Percentiles rank a stretch among this genome's conserved stretches.
These are phyloP conservation scores for Pseudomyrmex pallidus DNA, from an alignment of 1,140 invertebrate genomes.

Conservation along the genomic window DNA sequence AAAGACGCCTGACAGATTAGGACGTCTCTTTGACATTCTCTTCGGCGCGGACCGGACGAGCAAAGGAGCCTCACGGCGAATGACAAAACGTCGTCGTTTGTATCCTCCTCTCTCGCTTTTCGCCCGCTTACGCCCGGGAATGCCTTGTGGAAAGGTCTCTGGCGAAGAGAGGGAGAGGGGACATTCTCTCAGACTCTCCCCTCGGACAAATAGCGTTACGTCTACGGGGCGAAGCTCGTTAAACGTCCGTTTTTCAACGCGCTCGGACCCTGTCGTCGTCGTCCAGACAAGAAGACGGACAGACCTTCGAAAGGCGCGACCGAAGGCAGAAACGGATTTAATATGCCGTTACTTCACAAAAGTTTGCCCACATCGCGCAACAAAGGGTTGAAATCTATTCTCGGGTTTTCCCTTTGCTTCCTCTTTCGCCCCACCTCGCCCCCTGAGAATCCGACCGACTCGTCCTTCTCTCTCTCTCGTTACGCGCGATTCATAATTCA, in stretches of 20 bases:
- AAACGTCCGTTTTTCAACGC: conserved; percentile 45
- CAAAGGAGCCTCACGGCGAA: conserved; percentile 14
- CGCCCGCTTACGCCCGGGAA: not conserved
- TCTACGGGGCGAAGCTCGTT: conserved; percentile 41
- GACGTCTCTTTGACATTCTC: conserved; percentile 37
- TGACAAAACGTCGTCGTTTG: conserved; percentile 47
- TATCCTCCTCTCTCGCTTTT: conserved; percentile 1
- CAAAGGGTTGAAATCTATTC: conserved; percentile 48
- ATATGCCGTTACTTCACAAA: conserved; percentile 30
- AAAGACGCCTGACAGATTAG: conserved; percentile 43
- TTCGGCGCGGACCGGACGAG: not conserved
- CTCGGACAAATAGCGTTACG: conserved; percentile 33
- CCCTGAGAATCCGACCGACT: not conserved
- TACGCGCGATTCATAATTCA: conserved; percentile 70
- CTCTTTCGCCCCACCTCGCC: not conserved
- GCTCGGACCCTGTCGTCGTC: not conserved
- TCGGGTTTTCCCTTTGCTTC: not conserved
- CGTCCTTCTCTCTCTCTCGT: conserved; percentile 23
- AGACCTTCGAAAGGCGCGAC: conserved; percentile 31
- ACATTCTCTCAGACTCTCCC: conserved; percentile 32
- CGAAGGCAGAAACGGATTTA: conserved; percentile 27
- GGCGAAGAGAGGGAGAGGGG: too few species aligned
- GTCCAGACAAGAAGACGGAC: not conserved
- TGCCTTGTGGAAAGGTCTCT: not conserved
- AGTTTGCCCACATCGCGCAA: conserved; percentile 30